phyloP scores from a whole-genome alignment of 2,113 vertebrate species.

The Phocoena phocoena region DNA sequence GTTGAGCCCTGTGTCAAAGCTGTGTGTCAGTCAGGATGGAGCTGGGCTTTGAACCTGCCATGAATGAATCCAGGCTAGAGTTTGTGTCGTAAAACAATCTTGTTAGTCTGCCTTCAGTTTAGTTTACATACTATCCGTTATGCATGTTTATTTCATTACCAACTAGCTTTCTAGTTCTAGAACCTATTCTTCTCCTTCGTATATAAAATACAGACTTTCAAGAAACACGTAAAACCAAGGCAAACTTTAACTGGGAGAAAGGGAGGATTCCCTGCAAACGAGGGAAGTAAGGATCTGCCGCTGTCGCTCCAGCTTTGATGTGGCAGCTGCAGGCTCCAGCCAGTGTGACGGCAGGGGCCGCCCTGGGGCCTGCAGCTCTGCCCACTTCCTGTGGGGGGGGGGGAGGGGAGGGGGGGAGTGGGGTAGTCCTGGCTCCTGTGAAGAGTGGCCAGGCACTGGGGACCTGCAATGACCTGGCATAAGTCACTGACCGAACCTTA shows the following conservation, averaged over 20 bases:
- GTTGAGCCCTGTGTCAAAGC: background rate
- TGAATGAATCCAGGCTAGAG: background rate
- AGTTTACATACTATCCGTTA: background rate
- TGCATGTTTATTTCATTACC: background rate
- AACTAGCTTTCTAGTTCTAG: background rate
- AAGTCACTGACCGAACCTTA: background rate
- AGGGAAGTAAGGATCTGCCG: background rate
- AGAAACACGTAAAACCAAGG: background rate
- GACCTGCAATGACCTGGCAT: background rate
- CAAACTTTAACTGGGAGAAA: background rate
- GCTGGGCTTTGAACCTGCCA: background rate
- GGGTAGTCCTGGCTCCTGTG: fast-evolving
- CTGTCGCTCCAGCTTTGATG: background rate
- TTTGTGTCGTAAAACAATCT: background rate
- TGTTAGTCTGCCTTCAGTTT: background rate
- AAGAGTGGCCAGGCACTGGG: background rate
- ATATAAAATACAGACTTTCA: background rate
- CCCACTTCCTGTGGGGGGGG: background rate
- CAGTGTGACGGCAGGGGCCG: background rate
- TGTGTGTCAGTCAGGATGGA: background rate
- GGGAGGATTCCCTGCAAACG: background rate
- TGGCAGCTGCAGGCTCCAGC: fast-evolving
- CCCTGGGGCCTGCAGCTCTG: background rate
- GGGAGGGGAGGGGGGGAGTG: fast-evolving
- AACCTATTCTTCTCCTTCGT: background rate